Conservation (phyloP, 2,888 invertebrate species). For the Catocala nupta region DNA sequence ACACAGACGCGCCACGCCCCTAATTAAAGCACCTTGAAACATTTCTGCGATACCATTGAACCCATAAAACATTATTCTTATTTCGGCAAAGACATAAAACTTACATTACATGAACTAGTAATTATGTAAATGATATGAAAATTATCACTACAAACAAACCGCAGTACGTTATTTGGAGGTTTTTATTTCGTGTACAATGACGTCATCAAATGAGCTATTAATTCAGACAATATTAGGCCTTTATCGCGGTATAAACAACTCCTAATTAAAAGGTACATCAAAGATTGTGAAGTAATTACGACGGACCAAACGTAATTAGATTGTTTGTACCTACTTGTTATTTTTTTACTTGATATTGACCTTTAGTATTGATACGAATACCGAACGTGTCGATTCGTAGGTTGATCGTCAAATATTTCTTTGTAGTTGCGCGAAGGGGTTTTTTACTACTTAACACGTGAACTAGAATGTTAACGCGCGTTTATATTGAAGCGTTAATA, state of each 20-base stretch:
- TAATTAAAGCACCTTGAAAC: conserved; percentile 35
- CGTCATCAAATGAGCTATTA: conserved; percentile 74
- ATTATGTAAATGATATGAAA: conserved; percentile 55
- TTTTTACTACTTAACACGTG: not conserved
- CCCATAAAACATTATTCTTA: conserved; percentile 46
- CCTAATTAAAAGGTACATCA: conserved; percentile 61
- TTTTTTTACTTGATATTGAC: conserved; percentile 24
- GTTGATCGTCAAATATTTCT: conserved; percentile 3
- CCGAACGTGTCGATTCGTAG: conserved; percentile 10
- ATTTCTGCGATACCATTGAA: conserved; percentile 47
- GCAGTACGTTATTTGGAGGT: conserved; percentile 35
- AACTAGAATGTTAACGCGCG: not conserved
- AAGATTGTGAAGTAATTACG: conserved; percentile 46
- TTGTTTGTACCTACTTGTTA: conserved; percentile 30
- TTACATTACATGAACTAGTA: conserved; percentile 39
- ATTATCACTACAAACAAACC: conserved; percentile 55
- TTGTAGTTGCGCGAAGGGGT: not conserved
- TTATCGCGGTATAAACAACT: conserved; percentile 64
- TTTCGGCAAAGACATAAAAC: conserved; percentile 52
- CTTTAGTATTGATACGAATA: conserved; percentile 26
- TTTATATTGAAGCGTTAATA: too few relatives aligned
- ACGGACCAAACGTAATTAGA: conserved; percentile 32
- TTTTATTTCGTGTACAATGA: conserved; percentile 17
- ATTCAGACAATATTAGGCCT: conserved; percentile 69
- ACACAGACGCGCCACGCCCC: conserved; percentile 42